Evolutionary conservation across 2,888 invertebrate species (phyloP), one percentile per base, ranked within the genome.

Genomic region (Pyrrhia umbra): DNA sequence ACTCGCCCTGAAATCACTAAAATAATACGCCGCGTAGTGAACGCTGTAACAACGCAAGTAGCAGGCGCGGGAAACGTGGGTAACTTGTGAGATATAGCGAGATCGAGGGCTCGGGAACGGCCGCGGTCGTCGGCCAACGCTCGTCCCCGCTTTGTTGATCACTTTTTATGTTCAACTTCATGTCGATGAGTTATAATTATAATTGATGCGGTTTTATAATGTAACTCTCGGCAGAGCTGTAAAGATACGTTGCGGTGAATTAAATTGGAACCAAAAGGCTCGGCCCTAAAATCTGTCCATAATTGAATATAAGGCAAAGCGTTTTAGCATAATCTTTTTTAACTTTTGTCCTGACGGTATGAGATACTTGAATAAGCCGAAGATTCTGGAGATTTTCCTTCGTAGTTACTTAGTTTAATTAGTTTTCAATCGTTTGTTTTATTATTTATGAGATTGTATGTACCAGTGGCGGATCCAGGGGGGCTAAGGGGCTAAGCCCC

Each of bases 121-220:
- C 25, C n/a, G 39, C 43, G 68, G 60, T 34, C 34, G 20, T 10
- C 46, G 50, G 30, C 23, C 40, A 61, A 42, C 50, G 54, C 25
- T 46, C 50, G 52, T 58, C 20, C 47, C 54, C 63, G 60, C 57
- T 62, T 52, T 64, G 73, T 70, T 68, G 56, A 66, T 68, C 59
- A 39, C 58, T 63, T 71, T 74, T 76, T 70, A 76, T 60, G 45
- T 68, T 61, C 62, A 61, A 45, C 51, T 51, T 62, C 49, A 74
- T 73, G 64, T 56, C 59, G 64, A 76, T 74, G 77, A 74, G 68
- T 66, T 77, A 67, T 68, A 76, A 79, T 66, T 77, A 67, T 68
- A 76, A 79, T 79, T 68, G 73, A 66, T 50, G 67, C 37, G 59
- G 61, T 75, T 64, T 75, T 61, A 63, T 75, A 70, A 65, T 61